phyloP scores from a whole-genome alignment of 2,113 vertebrate genomes.

The Melanerpes aurifrons region DNA sequence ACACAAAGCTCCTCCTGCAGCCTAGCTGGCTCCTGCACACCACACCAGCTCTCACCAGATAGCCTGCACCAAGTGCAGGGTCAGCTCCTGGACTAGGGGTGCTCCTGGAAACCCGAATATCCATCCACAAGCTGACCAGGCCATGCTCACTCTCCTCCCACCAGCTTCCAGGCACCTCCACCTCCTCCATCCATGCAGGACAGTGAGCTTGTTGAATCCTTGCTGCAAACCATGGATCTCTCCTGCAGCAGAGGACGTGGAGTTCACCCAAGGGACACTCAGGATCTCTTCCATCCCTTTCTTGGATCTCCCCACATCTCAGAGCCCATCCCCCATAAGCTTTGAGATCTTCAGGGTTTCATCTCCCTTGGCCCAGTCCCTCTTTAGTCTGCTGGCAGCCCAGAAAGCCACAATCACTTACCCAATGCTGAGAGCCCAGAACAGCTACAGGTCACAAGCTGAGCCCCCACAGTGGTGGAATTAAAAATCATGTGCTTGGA shows the following conservation, averaged over 20 bases:
- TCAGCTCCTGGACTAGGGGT: neutral
- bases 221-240: neutral
- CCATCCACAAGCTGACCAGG: neutral
- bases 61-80: neutral
- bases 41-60: fast-evolving
- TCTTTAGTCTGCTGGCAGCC: neutral
- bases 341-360: neutral
- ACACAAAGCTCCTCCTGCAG: neutral
- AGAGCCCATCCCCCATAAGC: neutral
- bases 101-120: neutral
- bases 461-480: neutral
- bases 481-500: neutral
- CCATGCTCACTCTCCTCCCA: neutral
- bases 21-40: neutral
- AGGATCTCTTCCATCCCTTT: neutral
- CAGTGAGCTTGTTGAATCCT: neutral
- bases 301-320: neutral
- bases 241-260: neutral
- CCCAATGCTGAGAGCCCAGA: neutral
- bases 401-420: slow-evolving; percentile 14
- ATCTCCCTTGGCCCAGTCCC: neutral
- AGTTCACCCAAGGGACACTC: neutral
- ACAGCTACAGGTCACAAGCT: slow-evolving; percentile 8
- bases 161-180: neutral
- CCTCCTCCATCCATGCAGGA: neutral